Evolutionary conservation across 2,113 vertebrate genomes (phyloP).

Genomic region (Epinephelus cyanopodus): DNA sequence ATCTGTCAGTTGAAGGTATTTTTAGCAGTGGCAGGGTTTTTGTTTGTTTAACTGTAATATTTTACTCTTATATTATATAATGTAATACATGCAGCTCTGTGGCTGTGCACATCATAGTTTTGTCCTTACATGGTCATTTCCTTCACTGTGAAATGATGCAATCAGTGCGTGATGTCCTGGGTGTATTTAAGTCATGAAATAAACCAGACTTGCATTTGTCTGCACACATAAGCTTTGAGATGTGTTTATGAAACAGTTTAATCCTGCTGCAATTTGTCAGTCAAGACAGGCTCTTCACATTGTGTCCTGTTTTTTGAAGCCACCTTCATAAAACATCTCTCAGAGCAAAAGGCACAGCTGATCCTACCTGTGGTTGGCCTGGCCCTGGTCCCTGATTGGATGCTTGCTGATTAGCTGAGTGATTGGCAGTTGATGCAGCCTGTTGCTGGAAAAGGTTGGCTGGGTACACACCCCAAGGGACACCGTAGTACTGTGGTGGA

Average conservation of each 20-base stretch:
- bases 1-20: not conserved
- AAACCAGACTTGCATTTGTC: not conserved
- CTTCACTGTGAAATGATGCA: not conserved
- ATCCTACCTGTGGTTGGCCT: slow-evolving; percentile 91
- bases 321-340: not conserved
- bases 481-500: slow-evolving; percentile 97
- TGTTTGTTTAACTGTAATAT: not conserved
- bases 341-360: not conserved
- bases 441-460: slow-evolving; percentile 98
- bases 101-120: not conserved
- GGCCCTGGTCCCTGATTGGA: slow-evolving; percentile 93
- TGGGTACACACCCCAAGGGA: slow-evolving; percentile 98
- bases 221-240: not conserved
- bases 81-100: not conserved
- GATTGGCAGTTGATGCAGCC: slow-evolving; percentile 90
- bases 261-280: not conserved
- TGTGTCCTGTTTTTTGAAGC: not conserved
- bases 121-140: not conserved
- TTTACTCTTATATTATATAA: not conserved
- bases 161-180: not conserved
- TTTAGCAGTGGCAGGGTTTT: not conserved
- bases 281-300: not conserved
- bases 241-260: not conserved
- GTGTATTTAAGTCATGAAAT: not conserved
- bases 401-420: slow-evolving; percentile 91